These are phyloP conservation scores for Heliopora coerulea DNA, from an alignment of 92 coral and sea anemone species.

Conservation along the genomic window DNA sequence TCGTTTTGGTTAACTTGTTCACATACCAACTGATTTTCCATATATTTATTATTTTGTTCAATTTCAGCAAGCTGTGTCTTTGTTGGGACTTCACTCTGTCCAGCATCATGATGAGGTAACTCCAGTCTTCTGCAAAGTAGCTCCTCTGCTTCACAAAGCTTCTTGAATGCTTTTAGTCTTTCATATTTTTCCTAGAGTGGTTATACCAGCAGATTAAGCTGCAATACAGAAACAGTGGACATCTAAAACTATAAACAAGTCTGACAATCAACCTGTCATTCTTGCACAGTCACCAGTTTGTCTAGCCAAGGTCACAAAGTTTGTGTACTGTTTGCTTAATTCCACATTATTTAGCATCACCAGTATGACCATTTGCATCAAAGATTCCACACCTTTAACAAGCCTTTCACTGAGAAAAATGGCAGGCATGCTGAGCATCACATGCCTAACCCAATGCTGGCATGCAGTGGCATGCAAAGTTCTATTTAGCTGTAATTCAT, in stretches of 20 bases:
- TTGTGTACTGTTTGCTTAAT: too few relatives aligned
- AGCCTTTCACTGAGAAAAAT: too few relatives aligned
- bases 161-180: slow-evolving; percentile 65
- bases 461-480: too few relatives aligned
- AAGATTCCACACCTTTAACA: too few relatives aligned
- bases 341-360: too few relatives aligned
- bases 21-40: slow-evolving; percentile 74
- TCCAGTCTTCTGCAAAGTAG: slow-evolving; percentile 65
- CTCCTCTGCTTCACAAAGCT: slow-evolving; percentile 62
- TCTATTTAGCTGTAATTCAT: too few relatives aligned
- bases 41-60: slow-evolving; percentile 72
- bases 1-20: not conserved
- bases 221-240: not conserved
- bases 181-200: slow-evolving; percentile 81
- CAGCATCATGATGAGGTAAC: slow-evolving; percentile 79
- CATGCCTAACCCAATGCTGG: too few relatives aligned
- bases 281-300: too few relatives aligned
- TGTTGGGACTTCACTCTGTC: slow-evolving; percentile 67
- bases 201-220: too few relatives aligned
- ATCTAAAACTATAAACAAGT: not conserved
- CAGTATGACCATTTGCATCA: too few relatives aligned
- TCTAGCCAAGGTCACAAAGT: too few relatives aligned
- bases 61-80: slow-evolving; percentile 77
- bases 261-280: not conserved
- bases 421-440: too few relatives aligned